A percentile compares a stretch with the other conserved stretches of the same genome.
phyloP scores from a whole-genome alignment of 2,888 invertebrate species.

The Drosophila anceps region DNA sequence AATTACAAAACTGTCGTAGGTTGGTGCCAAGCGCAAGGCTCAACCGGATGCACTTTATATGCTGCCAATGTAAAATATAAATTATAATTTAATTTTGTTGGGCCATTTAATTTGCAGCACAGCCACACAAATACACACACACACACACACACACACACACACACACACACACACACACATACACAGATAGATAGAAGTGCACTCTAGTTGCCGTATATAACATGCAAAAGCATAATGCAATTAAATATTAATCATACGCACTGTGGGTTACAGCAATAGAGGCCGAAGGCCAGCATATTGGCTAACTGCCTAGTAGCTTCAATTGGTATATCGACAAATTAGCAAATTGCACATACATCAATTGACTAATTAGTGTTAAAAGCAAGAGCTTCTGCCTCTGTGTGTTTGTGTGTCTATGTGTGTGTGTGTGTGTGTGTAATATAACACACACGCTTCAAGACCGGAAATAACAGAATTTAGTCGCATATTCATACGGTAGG shows the following conservation, averaged over 20 bases:
- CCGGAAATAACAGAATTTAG: constrained; percentile 42
- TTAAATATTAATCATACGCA: constrained; percentile 77
- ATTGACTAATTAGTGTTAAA: constrained; percentile 74
- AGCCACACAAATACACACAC: background rate
- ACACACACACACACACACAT: constrained; percentile 7
- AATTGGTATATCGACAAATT: constrained; percentile 65
- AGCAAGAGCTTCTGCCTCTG: constrained; percentile 49
- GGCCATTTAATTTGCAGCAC: constrained; percentile 45
- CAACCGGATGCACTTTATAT: constrained; percentile 45
- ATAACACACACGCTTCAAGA: constrained; percentile 11
- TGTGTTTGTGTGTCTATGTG: background rate
- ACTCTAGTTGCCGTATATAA: constrained; percentile 38
- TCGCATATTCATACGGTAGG: constrained; percentile 8
- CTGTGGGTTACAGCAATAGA: constrained; percentile 27
- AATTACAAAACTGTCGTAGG: constrained; percentile 24
- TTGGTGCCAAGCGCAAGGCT: background rate
- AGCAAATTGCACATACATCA: constrained; percentile 63
- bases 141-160: too few relatives aligned
- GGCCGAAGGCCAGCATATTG: constrained; percentile 38
- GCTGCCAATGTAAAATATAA: constrained; percentile 40
- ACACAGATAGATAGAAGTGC: constrained; percentile 11
- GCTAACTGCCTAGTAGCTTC: constrained; percentile 19
- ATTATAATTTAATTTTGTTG: constrained; percentile 67
- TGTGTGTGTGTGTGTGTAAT: background rate
- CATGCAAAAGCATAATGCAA: constrained; percentile 59